phyloP scores from a whole-genome alignment of 2,888 invertebrate species.

The Drosophila barbarae region DNA sequence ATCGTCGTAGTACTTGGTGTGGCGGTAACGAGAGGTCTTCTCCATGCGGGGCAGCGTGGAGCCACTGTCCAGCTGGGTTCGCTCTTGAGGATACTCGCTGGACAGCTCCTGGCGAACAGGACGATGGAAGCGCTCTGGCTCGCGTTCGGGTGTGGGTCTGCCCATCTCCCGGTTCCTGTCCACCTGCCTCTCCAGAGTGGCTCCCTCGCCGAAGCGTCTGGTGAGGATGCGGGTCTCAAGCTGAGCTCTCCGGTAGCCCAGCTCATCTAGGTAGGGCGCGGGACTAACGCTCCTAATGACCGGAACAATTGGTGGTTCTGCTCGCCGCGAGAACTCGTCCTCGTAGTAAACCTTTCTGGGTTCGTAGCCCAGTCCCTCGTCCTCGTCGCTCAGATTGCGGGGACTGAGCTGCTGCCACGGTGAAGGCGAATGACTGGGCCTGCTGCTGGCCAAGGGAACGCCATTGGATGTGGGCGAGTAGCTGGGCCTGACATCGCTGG shows the following conservation, averaged over 20 bases:
- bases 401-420: conserved; percentile 78
- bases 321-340: conserved; percentile 61
- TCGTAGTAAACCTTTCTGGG: conserved; percentile 80
- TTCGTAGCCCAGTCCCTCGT: conserved; percentile 89
- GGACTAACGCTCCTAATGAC: conserved; percentile 82
- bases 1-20: conserved; percentile 78
- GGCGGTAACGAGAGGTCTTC: conserved; percentile 76
- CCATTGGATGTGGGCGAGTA: conserved; percentile 51
- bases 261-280: conserved; percentile 79
- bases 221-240: conserved; percentile 88
- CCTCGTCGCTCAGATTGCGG: conserved; percentile 84
- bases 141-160: conserved; percentile 44
- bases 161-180: conserved; percentile 16
- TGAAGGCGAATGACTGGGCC: conserved; percentile 73
- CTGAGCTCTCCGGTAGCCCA: conserved; percentile 87
- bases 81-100: conserved; percentile 75
- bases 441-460: conserved; percentile 43
- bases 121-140: conserved; percentile 61
- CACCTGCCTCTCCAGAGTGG: conserved; percentile 71
- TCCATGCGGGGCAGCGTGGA: conserved; percentile 58
- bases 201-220: conserved; percentile 79
- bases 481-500: conserved; percentile 46
- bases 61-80: conserved; percentile 67
- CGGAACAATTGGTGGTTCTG: conserved; percentile 84
- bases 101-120: conserved; percentile 68